phyloP scores from a whole-genome alignment of 2,113 vertebrate species.

The Neomonachus schauinslandi region DNA sequence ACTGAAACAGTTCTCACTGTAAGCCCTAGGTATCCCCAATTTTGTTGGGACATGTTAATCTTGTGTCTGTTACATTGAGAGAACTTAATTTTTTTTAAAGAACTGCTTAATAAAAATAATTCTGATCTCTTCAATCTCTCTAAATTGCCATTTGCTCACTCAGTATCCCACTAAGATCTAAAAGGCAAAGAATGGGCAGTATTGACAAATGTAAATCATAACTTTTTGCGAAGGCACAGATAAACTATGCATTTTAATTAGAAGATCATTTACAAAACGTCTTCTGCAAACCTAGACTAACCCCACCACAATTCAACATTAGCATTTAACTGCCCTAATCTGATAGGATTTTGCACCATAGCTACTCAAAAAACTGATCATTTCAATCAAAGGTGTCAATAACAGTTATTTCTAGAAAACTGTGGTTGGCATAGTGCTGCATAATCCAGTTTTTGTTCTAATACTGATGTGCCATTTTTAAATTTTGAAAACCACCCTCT shows the following conservation, averaged over 20 bases:
- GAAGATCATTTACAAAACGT: slow-evolving; percentile 11
- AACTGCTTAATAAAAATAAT: not conserved
- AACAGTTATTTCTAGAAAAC: not conserved
- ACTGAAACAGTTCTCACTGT: not conserved
- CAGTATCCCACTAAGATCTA: not conserved
- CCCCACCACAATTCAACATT: not conserved
- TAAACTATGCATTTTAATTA: not conserved
- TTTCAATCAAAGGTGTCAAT: not conserved
- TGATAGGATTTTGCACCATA: not conserved
- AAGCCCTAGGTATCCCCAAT: not conserved
- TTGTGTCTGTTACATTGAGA: not conserved
- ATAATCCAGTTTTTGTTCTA: not conserved
- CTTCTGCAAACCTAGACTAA: not conserved
- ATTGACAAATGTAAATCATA: not conserved
- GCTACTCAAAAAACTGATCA: not conserved
- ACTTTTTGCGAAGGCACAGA: not conserved
- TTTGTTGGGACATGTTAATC: not conserved
- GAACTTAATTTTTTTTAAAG: not conserved
- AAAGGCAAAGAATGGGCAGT: not conserved
- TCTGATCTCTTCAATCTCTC: not conserved
- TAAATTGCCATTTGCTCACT: not conserved
- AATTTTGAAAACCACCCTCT: not conserved
- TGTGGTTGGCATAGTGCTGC: not conserved
- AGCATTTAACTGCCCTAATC: not conserved
- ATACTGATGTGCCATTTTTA: not conserved